Base-by-base conservation (phyloP, 2,888 invertebrate genomes). In the Nebria brevicollis region DNA sequence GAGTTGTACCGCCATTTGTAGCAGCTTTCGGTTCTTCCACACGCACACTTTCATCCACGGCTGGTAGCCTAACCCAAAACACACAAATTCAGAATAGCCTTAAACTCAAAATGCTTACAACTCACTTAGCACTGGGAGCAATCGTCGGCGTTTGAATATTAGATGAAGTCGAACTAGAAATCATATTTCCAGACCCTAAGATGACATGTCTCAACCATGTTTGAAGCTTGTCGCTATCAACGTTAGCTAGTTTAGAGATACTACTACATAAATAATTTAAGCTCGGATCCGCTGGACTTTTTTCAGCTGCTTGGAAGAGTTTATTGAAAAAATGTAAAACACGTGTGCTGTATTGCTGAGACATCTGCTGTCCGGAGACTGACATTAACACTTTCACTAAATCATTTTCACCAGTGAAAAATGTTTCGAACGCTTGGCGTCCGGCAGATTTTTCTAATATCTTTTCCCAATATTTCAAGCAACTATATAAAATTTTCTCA, bases 381-480 rank as follows among this genome's bases (percentile, higher is more conserved):
- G 96, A 94, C 76, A 98, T 90, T 66, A 98, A 89, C 13, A 97
- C 92, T 83, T 95, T 94, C 0, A 95, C 94, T 66, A 97, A 91
- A 82, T 94, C 94, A 85, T 93, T 93, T 41, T 91, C 91, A 0
- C 93, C 92, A 1, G 92, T 93, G 86, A 97, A 97, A 86, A 97
- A 96, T 81, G 93, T 92, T 85, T 96, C 94, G 86, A 97, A 92
- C 0, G 97, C 97, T 85, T 94, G 92, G 83, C 95, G 92, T 0
- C 97, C 97, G 0, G 95, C 92, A 0, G 94, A 92, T 83, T 95
- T 95, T 77, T 97, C 97, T 26, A 98, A 88, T 84, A 97, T 93
- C 85, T 94, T 94, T 87, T 97, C 96, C 93, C 97, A 95, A 86
- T 96, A 97, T 85, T 94, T 94, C 26, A 96, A 91, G 89, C 95